Conservation (phyloP, 2,888 invertebrate species). For the Alitta virens region DNA sequence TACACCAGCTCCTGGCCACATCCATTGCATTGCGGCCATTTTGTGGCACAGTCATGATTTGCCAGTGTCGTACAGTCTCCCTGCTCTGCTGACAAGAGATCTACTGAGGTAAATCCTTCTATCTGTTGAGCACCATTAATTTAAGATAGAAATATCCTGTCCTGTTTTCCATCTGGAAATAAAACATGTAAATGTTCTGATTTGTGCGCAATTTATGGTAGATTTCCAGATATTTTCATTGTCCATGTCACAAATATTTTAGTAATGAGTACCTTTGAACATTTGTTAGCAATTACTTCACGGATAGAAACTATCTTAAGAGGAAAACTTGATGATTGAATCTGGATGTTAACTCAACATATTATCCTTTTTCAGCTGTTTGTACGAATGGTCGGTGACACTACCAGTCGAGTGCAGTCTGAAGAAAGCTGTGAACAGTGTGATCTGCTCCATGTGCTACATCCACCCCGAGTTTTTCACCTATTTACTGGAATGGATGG, state of each 20-base stretch:
- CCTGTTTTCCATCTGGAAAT: no score
- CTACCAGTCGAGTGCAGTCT: slow-evolving; percentile 68
- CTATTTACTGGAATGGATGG: slow-evolving; percentile 71
- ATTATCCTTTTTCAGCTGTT: slow-evolving; percentile 58
- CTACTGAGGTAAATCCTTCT: slow-evolving; percentile 77
- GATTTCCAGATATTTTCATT: no score
- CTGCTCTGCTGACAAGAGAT: slow-evolving; percentile 70
- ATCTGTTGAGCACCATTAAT: no score
- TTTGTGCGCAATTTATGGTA: no score
- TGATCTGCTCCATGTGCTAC: slow-evolving; percentile 82
- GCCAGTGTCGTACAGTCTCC: slow-evolving; percentile 61
- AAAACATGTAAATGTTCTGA: no score
- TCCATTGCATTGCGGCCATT: slow-evolving; percentile 78
- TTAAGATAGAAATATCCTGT: no score
- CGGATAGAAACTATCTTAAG: no score
- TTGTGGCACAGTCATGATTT: slow-evolving; percentile 65
- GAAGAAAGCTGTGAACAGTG: slow-evolving; percentile 81
- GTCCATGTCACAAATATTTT: no score
- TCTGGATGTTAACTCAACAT: no score
- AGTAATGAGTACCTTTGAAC: no score
- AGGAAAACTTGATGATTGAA: no score
- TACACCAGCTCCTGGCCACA: slow-evolving; percentile 49
- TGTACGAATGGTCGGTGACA: slow-evolving; percentile 76
- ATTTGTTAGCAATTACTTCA: no score
- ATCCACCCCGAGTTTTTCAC: slow-evolving; percentile 77